Conservation (phyloP, 2,888 invertebrate genomes). For the Phyllotreta striolata region DNA sequence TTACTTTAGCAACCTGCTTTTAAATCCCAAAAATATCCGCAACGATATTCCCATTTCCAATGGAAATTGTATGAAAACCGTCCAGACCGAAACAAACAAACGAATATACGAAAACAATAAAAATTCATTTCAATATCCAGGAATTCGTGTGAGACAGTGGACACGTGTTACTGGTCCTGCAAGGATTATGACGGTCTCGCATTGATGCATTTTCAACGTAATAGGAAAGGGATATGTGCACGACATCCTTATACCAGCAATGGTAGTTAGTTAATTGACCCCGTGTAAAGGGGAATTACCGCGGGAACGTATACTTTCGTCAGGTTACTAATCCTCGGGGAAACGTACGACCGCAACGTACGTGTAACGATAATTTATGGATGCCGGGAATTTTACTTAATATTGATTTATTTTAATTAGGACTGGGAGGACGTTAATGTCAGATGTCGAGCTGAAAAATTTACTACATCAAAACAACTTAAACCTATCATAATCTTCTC, state of each 20-base stretch:
- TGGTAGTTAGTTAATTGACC: constrained; percentile 16
- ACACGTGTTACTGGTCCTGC: neutral
- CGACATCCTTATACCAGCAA: constrained; percentile 9
- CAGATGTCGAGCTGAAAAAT: too few species aligned
- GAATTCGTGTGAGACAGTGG: constrained; percentile 13
- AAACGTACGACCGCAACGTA: constrained; percentile 5
- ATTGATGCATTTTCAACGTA: constrained; percentile 11
- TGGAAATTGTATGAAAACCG: neutral
- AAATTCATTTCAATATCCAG: neutral
- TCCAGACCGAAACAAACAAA: neutral
- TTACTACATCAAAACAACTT: too few species aligned
- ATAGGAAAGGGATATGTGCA: constrained; percentile 10
- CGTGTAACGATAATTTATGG: constrained; percentile 23
- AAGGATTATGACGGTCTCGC: constrained; percentile 8
- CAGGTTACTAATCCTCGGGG: constrained; percentile 13
- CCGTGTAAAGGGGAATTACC: constrained; percentile 10
- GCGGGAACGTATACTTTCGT: constrained; percentile 8
- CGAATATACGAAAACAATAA: neutral
- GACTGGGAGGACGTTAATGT: neutral
- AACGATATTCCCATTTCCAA: too few species aligned
- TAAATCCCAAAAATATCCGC: too few species aligned
- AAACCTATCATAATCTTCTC: too few species aligned
- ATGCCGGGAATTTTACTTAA: constrained; percentile 22
- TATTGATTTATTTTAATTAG: constrained; percentile 20
- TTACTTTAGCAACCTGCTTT: too few species aligned